These are phyloP conservation scores for Caenorhabditis latens DNA, from an alignment of 1,140 invertebrate species.

Conservation along the genomic window DNA sequence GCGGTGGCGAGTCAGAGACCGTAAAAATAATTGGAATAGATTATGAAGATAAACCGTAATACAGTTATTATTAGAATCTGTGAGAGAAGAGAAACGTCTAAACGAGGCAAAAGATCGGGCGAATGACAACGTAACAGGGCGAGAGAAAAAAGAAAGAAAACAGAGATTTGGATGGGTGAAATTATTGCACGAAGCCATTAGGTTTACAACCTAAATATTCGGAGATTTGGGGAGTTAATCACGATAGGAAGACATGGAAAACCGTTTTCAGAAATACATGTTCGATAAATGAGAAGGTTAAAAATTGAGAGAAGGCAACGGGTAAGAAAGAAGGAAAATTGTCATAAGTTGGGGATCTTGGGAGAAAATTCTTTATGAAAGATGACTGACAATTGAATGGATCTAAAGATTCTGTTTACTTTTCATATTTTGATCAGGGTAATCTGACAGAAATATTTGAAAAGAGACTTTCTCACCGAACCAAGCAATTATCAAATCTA, in stretches of 20 bases:
- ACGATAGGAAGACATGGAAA: neutral
- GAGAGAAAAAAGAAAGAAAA: neutral
- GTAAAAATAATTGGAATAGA: neutral
- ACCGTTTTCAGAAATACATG: conserved; percentile 18
- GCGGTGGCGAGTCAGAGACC: neutral
- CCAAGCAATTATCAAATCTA: too few relatives aligned
- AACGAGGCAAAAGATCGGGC: neutral
- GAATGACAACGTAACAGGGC: conserved; percentile 5
- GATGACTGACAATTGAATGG: too few relatives aligned
- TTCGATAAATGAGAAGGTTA: neutral
- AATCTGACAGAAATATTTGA: too few relatives aligned
- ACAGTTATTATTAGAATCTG: neutral
- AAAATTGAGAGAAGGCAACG: neutral
- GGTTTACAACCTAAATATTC: neutral
- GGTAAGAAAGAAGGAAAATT: neutral
- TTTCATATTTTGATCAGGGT: too few relatives aligned
- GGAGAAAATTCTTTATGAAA: too few relatives aligned
- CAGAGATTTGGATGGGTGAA: neutral
- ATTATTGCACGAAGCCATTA: neutral
- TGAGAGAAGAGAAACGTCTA: neutral
- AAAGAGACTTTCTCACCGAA: too few relatives aligned
- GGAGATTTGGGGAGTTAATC: neutral
- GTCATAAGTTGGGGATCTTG: too few relatives aligned
- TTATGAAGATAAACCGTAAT: neutral
- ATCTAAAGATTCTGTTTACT: too few relatives aligned